Evolutionary conservation across 2,113 vertebrate genomes (phyloP).

Genomic region (Hystrix brachyura): DNA sequence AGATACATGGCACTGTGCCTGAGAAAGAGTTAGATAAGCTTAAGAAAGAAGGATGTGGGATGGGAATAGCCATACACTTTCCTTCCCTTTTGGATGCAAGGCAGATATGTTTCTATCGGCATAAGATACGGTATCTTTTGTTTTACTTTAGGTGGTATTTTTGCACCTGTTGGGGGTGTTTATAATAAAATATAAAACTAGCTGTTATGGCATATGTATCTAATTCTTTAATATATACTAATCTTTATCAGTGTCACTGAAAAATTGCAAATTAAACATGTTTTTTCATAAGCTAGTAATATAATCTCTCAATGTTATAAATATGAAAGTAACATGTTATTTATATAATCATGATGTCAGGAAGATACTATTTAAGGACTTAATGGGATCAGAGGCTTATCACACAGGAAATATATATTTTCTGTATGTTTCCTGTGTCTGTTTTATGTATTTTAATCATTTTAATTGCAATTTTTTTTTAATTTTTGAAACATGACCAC

Average conservation of each 20-base stretch:
- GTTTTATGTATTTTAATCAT: constrained; percentile 79
- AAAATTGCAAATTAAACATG: constrained; percentile 83
- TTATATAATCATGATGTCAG: constrained; percentile 87
- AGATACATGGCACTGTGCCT: constrained; percentile 68
- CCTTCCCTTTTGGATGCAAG: constrained; percentile 38
- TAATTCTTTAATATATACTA: constrained; percentile 78
- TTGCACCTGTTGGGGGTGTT: constrained; percentile 81
- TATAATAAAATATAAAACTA: constrained; percentile 81
- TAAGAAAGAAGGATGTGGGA: constrained; percentile 55
- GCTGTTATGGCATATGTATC: constrained; percentile 64
- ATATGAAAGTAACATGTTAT: constrained; percentile 85
- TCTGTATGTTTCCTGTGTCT: constrained; percentile 79
- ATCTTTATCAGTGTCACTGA: constrained; percentile 75
- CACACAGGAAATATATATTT: constrained; percentile 77
- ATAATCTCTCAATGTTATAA: constrained; percentile 85
- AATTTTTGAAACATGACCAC: constrained; percentile 25
- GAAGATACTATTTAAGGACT: constrained; percentile 86
- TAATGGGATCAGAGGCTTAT: constrained; percentile 84
- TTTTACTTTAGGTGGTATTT: constrained; percentile 78
- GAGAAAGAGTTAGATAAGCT: constrained; percentile 69
- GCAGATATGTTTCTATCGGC: constrained; percentile 59
- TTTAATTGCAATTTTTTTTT: constrained; percentile 79
- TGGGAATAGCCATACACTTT: constrained; percentile 51
- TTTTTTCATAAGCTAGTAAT: constrained; percentile 84
- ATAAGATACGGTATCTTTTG: constrained; percentile 62